A percentile compares a stretch with the other conserved stretches of the same genome.
Conservation (phyloP, 2,797 vertebrate genomes). For the Bradypus variegatus region DNA sequence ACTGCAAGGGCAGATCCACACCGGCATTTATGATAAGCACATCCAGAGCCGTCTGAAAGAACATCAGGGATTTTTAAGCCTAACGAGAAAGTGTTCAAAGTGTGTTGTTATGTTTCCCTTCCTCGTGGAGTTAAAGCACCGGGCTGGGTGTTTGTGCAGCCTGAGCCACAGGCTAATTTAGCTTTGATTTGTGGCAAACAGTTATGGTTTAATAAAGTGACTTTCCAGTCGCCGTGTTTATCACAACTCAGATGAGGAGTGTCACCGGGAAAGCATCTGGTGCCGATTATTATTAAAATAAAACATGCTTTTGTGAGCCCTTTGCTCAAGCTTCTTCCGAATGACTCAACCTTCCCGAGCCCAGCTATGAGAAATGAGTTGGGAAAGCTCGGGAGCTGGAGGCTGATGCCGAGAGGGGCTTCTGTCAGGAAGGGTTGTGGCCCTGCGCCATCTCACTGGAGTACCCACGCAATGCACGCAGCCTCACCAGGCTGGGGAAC, state of each 20-base stretch:
- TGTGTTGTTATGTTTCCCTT: not conserved
- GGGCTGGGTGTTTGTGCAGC: not conserved
- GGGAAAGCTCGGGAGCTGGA: not conserved
- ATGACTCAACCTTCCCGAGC: constrained; percentile 25
- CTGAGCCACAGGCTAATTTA: constrained; percentile 33
- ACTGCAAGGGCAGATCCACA: fast-evolving
- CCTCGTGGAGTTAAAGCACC: not conserved
- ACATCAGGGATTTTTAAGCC: not conserved
- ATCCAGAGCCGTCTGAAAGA: fast-evolving
- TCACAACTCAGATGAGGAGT: constrained; percentile 34
- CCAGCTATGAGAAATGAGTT: not conserved
- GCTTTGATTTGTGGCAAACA: constrained; percentile 52
- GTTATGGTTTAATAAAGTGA: constrained; percentile 60
- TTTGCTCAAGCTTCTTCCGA: constrained; percentile 34
- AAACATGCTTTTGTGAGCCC: constrained; percentile 39
- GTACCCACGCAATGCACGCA: not conserved
- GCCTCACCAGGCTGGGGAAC: not conserved
- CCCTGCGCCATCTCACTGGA: no score
- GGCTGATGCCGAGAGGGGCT: not conserved
- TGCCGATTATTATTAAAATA: constrained; percentile 49
- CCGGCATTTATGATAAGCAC: not conserved
- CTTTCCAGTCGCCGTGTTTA: constrained; percentile 45
- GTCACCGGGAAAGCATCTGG: constrained; percentile 53
- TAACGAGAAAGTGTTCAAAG: not conserved
- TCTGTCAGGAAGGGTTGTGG: not conserved